phyloP scores from a whole-genome alignment of 2,888 invertebrate species.

The Nomada lathburiana region DNA sequence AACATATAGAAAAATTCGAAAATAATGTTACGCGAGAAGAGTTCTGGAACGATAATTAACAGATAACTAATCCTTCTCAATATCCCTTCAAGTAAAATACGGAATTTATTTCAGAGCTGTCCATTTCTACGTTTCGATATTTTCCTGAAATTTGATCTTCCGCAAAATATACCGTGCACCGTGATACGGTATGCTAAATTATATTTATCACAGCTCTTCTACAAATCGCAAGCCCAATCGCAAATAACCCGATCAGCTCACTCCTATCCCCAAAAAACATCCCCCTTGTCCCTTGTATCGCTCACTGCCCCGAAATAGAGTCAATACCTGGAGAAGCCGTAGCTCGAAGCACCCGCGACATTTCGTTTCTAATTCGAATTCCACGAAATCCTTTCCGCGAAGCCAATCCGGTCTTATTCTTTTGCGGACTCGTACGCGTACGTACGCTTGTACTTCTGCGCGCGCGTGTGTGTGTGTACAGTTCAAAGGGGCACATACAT shows the following conservation, averaged over 20 bases:
- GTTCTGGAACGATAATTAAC: no score
- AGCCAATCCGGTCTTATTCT: constrained; percentile 66
- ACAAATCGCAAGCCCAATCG: constrained; percentile 13
- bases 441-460: constrained; percentile 12
- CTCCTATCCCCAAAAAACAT: constrained; percentile 23
- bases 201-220: no score
- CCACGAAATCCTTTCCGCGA: constrained; percentile 67
- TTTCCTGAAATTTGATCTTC: no score
- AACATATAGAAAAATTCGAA: no score
- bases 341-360: constrained; percentile 51
- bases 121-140: no score
- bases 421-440: constrained; percentile 31
- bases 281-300: constrained; percentile 13
- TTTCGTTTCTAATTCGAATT: constrained; percentile 71
- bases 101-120: no score
- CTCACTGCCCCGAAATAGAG: constrained; percentile 41
- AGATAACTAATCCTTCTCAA: no score
- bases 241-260: constrained; percentile 64
- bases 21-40: no score
- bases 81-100: no score
- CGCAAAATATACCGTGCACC: no score
- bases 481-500: constrained; percentile 63
- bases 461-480: constrained; percentile 19
- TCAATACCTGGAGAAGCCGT: constrained; percentile 54
- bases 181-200: no score